phyloP scores from a whole-genome alignment of 2,113 vertebrate genomes.

The Peromyscus californicus region DNA sequence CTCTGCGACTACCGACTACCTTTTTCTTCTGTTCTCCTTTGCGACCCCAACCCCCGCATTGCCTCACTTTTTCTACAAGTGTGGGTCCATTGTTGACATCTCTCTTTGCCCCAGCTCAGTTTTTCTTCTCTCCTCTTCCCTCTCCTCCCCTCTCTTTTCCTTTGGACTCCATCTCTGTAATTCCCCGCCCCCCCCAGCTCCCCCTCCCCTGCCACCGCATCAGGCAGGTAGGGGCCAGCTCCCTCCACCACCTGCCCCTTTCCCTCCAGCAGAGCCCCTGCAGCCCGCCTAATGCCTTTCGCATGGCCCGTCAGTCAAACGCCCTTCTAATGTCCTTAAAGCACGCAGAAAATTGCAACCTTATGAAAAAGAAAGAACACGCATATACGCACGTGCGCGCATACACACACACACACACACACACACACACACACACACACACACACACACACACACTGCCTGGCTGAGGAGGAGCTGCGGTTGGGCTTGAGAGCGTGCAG shows the following conservation, averaged over 20 bases:
- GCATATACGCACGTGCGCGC: rapidly evolving
- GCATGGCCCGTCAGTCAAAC: conserved; percentile 80
- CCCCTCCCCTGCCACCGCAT: no score
- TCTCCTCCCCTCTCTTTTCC: neutral
- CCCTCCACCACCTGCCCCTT: conserved; percentile 71
- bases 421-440: conserved; percentile 30
- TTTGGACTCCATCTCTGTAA: neutral
- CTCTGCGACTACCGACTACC: neutral
- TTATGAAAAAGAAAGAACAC: conserved; percentile 79
- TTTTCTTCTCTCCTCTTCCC: neutral
- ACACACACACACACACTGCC: conserved; percentile 19
- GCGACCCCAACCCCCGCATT: neutral
- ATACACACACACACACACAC: conserved; percentile 15
- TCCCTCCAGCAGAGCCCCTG: neutral
- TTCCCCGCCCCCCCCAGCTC: no score
- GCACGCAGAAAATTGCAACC: conserved; percentile 85
- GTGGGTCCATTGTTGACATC: no score
- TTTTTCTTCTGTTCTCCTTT: neutral
- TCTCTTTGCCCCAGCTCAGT: neutral
- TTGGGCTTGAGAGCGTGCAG: neutral
- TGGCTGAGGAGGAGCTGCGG: conserved; percentile 49
- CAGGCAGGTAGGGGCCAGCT: neutral
- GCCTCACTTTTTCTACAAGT: neutral
- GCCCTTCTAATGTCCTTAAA: conserved; percentile 84
- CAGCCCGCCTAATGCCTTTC: conserved; percentile 78